These are phyloP conservation scores for Gallinago stenura DNA, from an alignment of 2,797 vertebrate genomes.

Conservation along the genomic window DNA sequence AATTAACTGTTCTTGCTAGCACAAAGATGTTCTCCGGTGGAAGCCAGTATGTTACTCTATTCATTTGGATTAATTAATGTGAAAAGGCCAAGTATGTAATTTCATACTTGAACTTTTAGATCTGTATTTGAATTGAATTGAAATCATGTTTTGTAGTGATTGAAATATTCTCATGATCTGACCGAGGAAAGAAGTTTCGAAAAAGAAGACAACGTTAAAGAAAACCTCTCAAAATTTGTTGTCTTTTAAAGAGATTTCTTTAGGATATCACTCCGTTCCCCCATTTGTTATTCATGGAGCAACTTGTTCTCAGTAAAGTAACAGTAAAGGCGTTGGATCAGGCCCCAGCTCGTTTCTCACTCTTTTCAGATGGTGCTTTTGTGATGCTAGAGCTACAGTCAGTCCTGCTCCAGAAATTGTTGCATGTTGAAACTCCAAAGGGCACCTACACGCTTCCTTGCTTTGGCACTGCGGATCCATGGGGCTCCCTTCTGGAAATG, in stretches of 20 bases:
- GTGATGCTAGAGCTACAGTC: rapidly evolving
- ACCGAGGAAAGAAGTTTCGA: background rate
- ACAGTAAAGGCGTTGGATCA: background rate
- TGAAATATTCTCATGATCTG: background rate
- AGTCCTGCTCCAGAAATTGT: background rate
- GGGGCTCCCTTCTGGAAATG: background rate
- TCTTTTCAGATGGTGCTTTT: background rate
- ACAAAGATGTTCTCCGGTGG: constrained; percentile 6
- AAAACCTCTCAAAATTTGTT: background rate
- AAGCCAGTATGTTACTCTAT: background rate
- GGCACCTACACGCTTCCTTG: background rate
- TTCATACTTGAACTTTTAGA: constrained; percentile 3
- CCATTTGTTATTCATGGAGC: background rate
- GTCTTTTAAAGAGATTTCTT: background rate
- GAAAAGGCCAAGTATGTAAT: constrained; percentile 33
- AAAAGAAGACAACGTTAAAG: background rate
- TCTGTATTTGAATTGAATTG: background rate
- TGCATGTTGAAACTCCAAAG: background rate
- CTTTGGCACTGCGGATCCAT: background rate
- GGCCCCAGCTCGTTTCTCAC: background rate
- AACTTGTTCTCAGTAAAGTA: background rate
- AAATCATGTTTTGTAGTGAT: background rate
- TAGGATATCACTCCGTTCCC: background rate
- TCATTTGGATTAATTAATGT: constrained; percentile 43
- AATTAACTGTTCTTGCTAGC: constrained; percentile 3